Evolutionary conservation across 2,797 vertebrate genomes (phyloP), one percentile per base, ranked within the genome.

Genomic region (Tangara arthus): DNA sequence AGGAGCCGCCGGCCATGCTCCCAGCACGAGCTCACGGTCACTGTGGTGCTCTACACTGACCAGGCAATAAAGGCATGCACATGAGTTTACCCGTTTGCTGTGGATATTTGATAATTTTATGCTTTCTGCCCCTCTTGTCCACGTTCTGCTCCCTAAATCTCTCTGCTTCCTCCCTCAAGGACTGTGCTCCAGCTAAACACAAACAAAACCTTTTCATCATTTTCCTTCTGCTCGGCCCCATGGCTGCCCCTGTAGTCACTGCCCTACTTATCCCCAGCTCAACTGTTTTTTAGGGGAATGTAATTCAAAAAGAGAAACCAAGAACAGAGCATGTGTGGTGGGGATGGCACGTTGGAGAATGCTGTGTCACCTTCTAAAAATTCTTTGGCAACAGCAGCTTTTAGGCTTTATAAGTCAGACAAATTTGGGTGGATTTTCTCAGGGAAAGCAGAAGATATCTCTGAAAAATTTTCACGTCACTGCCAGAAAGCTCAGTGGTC

Each of bases 301-400:
- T 2, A 76, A 93, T 68, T 76, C 87, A 63, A 81, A 88, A 87
- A 78, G 79, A 77, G 84, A 80, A 90, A 61, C 65, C 9, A 11
- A 79, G 69, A 86, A 71, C 44, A 22, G 91, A 88, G 94, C 94
- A 83, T 94, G 93, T 87, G 88, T 75, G 65, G 66, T 90, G 80
- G 87, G 82, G 80, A 96, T 86, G 91, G 94, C 89, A 91, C 2
- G 0, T 17, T 11, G 47, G 92, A 91, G 89, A 94, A 92, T 96
- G 95, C 94, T 96, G 95, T 93, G 94, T 93, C 94, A 96, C 94
- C 92, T 94, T 93, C 95, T 96, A 96, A 96, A 95, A 96, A 95
- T 94, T 94, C 94, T 93, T 94, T 94, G 82, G 94, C 95, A 97
- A 95, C 57, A 52, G 82, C 89, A 96, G 94, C 77, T 96, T 96